Conservation (phyloP, 1,140 invertebrate species). For the Bombus superbus region DNA sequence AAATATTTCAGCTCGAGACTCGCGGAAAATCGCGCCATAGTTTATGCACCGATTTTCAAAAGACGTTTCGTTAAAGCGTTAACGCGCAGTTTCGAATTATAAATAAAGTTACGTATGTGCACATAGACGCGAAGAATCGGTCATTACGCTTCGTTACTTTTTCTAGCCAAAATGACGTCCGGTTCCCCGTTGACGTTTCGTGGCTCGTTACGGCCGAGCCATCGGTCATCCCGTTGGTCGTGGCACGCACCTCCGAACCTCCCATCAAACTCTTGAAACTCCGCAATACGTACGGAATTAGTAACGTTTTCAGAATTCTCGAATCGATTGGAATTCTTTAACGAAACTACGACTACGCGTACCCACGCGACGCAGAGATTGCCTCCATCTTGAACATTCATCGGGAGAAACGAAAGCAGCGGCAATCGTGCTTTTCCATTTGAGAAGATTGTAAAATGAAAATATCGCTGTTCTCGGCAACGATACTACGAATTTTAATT, state of each 20-base stretch:
- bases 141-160: neutral
- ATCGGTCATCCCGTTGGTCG: conserved; percentile 1
- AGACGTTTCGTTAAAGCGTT: neutral
- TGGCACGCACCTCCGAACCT: neutral
- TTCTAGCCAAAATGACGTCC: neutral
- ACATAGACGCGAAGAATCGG: neutral
- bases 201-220: neutral
- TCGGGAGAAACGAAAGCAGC: neutral
- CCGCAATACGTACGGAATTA: conserved; percentile 18
- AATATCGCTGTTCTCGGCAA: neutral
- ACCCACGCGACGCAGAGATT: neutral
- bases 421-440: neutral
- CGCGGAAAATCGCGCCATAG: neutral
- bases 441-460: neutral
- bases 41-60: neutral
- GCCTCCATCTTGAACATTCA: too few relatives aligned
- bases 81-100: neutral
- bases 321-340: neutral
- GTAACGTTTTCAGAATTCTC: neutral
- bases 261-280: conserved; percentile 34
- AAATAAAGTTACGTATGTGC: neutral
- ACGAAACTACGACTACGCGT: neutral
- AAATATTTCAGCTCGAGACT: neutral
- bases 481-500: conserved; percentile 24
- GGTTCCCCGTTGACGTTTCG: neutral